Evolutionary conservation across 1,140 invertebrate genomes (phyloP).

Genomic region (Mizuhopecten yessoensis): DNA sequence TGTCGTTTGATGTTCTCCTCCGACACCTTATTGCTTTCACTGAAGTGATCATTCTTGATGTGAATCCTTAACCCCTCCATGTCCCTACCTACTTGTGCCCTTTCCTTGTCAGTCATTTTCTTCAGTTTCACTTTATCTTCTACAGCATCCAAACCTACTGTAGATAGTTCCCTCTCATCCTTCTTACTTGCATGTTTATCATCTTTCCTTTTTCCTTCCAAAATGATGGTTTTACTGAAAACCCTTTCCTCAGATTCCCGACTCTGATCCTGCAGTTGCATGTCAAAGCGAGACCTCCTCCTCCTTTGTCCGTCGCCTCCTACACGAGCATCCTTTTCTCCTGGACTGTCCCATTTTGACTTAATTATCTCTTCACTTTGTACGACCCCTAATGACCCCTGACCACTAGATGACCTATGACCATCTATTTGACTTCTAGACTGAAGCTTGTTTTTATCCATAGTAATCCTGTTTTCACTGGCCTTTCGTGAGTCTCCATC

Average conservation of each 20-base stretch:
- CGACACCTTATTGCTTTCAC: conserved; percentile 17
- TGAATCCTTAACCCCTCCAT: conserved; percentile 63
- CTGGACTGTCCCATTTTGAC: conserved; percentile 62
- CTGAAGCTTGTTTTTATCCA: neutral
- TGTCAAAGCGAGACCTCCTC: conserved; percentile 13
- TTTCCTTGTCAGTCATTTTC: neutral
- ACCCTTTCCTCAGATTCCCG: neutral
- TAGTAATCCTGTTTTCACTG: neutral
- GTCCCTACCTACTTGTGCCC: conserved; percentile 42
- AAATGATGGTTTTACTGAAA: neutral
- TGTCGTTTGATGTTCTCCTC: neutral
- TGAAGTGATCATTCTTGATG: conserved; percentile 60
- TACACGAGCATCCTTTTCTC: neutral
- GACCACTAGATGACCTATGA: neutral
- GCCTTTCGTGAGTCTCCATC: neutral
- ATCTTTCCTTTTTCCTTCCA: conserved; percentile 20
- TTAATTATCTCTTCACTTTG: conserved; percentile 46
- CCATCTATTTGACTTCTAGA: neutral
- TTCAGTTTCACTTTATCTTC: neutral
- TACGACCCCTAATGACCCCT: neutral
- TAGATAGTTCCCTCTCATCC: too few species aligned
- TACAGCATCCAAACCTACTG: neutral
- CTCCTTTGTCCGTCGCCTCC: conserved; percentile 20
- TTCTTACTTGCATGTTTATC: neutral
- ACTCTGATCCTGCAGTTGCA: neutral